These are phyloP conservation scores for Drosophila bunnanda DNA, from an alignment of 2,888 invertebrate species.

Conservation along the genomic window DNA sequence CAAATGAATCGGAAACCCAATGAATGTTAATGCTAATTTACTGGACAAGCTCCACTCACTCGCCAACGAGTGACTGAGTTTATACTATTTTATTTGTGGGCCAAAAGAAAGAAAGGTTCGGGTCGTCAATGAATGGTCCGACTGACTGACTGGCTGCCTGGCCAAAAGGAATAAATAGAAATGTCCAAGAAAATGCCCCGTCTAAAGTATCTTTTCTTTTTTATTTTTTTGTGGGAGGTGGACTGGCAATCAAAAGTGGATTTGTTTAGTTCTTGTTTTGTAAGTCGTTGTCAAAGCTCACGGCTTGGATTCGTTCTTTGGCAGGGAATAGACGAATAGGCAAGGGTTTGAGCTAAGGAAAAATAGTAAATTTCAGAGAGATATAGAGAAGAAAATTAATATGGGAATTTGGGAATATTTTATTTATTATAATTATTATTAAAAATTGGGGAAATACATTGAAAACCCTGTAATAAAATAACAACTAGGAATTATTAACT, in stretches of 20 bases:
- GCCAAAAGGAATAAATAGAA: slow-evolving; percentile 44
- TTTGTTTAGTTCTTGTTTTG: slow-evolving; percentile 23
- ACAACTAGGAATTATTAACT: background rate
- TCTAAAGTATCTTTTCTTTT: background rate
- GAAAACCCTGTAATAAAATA: background rate
- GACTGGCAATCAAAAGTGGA: slow-evolving; percentile 14
- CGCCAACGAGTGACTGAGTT: slow-evolving; percentile 18
- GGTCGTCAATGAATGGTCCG: slow-evolving; percentile 36
- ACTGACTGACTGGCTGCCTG: slow-evolving; percentile 6
- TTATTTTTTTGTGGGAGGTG: slow-evolving; percentile 24
- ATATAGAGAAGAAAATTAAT: background rate
- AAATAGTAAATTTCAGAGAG: background rate
- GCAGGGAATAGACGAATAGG: background rate
- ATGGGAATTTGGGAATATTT: background rate
- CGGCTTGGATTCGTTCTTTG: background rate
- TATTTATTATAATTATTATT: background rate
- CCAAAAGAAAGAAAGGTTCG: slow-evolving; percentile 29
- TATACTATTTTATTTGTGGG: slow-evolving; percentile 15
- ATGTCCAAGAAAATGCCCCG: slow-evolving; percentile 29
- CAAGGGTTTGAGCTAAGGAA: background rate
- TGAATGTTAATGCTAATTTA: slow-evolving; percentile 76
- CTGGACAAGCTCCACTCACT: slow-evolving; percentile 70
- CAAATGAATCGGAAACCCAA: slow-evolving; percentile 44
- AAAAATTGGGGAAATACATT: no score
- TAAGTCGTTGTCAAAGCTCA: background rate